Base-by-base conservation (phyloP, 1,140 invertebrate species). In the Asbolus verrucosus region DNA sequence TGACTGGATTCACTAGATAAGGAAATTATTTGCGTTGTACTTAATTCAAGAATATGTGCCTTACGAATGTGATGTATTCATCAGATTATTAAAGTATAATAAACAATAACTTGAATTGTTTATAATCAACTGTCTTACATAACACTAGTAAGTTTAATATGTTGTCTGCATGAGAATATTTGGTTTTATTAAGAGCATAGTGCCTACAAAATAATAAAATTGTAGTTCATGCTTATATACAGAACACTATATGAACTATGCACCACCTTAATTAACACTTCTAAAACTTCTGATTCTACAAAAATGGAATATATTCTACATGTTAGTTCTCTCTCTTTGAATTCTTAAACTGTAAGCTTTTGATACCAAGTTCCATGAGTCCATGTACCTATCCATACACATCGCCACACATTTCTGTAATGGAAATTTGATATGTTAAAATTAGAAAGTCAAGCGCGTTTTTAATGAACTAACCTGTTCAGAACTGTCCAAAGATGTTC, bases 331-430 rank as follows among this genome's bases (percentile, higher is more conserved):
- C 82, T 94, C 92, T 73, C 87, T 84, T 80, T 94, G 92, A 74
- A 97, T 85, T 78, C 95, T 86, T 80, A 85, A 88, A 76, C 88
- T 90, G 79, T 96, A 98, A 1, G 94, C 89, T 81, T 89, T 87
- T 9, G 93, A 94, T 19, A 98, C 93, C 46, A 96, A 83, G 84
- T 96, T 95, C 89, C 93, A 97, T 3, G 95, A 89, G 81, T 98
- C 97, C 92, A 98, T 96, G 84, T 96, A 98, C 74, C 96, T 87
- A 82, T 98, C 96, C 95, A 97, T 97, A 82, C 95, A 98, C 94
- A 98, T 95, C 8, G 94, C 93, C 72, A 98, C 87, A 83, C 97
- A 98, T 91, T 98, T 98, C 90, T 95, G 85, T 54, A 87, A 79
- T 73, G 76, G 71, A 79, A 69, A 65, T 50, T 19, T 11, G 3